phyloP scores from a whole-genome alignment of 2,888 invertebrate species.

The Lypha dubia region DNA sequence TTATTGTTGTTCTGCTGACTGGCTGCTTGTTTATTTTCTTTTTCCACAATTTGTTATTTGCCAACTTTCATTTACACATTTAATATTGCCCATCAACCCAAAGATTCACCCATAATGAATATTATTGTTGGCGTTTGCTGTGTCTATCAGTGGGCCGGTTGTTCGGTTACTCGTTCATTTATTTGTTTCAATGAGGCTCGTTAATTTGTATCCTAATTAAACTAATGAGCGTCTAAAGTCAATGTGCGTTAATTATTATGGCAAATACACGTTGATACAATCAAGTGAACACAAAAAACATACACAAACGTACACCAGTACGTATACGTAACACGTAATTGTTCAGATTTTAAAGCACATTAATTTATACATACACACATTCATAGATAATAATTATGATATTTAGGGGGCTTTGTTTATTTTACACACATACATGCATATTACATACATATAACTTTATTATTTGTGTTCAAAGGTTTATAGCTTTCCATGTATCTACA shows the following conservation, averaged over 20 bases:
- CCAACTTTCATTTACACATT: conserved; percentile 71
- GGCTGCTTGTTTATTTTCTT: not conserved
- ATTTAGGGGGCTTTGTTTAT: not conserved
- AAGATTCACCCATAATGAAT: conserved; percentile 42
- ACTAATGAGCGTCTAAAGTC: conserved; percentile 83
- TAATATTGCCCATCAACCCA: conserved; percentile 60
- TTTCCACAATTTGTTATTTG: conserved; percentile 52
- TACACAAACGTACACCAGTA: not conserved
- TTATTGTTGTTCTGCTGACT: conserved; percentile 21
- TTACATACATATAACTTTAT: no score
- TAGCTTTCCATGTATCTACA: no score
- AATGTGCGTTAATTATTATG: conserved; percentile 77
- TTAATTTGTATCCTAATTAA: conserved; percentile 83
- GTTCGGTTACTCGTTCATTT: conserved; percentile 58
- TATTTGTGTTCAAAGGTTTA: conserved; percentile 47
- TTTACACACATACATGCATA: conserved; percentile 15
- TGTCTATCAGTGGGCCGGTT: conserved; percentile 19
- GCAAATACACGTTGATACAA: conserved; percentile 53
- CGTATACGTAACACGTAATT: conserved; percentile 52
- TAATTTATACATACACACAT: not conserved
- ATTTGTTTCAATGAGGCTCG: conserved; percentile 76
- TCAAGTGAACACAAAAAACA: conserved; percentile 38
- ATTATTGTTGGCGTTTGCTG: conserved; percentile 13
- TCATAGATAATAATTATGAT: conserved; percentile 1
- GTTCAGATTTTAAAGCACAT: no score